These are phyloP conservation scores for Magallana gigas DNA, from an alignment of 1,140 invertebrate species.

Conservation along the genomic window DNA sequence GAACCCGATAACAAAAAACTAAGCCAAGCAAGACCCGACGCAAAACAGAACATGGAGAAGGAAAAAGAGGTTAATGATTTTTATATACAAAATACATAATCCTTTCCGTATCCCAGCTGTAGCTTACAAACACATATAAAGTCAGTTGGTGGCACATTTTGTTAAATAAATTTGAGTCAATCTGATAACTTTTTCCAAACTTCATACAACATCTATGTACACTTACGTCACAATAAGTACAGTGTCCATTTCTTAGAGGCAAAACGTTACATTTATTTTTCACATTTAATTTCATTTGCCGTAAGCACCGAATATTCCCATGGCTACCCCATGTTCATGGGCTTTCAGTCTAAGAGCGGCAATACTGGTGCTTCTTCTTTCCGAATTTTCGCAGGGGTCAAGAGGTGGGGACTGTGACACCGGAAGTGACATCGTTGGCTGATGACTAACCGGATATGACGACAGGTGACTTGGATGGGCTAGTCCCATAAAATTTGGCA, in stretches of 20 bases:
- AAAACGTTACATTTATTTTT: not conserved
- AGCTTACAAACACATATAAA: slow-evolving; percentile 15
- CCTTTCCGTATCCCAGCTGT: not conserved
- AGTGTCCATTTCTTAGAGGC: not conserved
- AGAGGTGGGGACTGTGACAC: slow-evolving; percentile 56
- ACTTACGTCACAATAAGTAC: not conserved
- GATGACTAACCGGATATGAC: slow-evolving; percentile 48
- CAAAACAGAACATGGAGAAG: slow-evolving; percentile 8
- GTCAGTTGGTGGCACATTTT: not conserved
- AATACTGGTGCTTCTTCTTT: slow-evolving; percentile 91
- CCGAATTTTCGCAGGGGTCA: slow-evolving; percentile 80
- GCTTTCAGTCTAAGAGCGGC: slow-evolving; percentile 92
- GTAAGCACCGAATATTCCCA: slow-evolving; percentile 70
- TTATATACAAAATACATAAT: slow-evolving; percentile 38
- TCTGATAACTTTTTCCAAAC: not conserved
- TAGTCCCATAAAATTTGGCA: slow-evolving; percentile 68
- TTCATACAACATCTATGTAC: slow-evolving; percentile 21
- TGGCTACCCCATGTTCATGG: slow-evolving; percentile 85
- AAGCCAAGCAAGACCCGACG: not conserved
- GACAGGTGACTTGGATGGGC: slow-evolving; percentile 61
- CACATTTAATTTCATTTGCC: slow-evolving; percentile 57
- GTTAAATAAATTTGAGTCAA: slow-evolving; percentile 5
- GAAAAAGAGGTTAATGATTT: not conserved
- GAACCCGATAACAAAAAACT: slow-evolving; percentile 5
- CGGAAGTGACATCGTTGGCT: slow-evolving; percentile 49